Evolutionary conservation across 2,797 vertebrate species (phyloP).

Genomic region (Tolypeutes matacus): DNA sequence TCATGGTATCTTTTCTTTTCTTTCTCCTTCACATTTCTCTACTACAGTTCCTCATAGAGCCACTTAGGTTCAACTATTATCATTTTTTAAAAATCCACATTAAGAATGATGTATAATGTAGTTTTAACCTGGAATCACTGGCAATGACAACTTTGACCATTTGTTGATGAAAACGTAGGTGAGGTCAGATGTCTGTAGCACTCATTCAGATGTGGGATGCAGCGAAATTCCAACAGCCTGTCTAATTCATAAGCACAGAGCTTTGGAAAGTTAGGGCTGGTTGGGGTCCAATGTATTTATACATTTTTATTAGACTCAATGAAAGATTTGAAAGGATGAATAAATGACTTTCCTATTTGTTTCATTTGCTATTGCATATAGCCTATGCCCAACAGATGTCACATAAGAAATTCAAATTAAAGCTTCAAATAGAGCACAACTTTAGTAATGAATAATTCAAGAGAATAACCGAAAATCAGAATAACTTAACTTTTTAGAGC

Average conservation of each 20-base stretch:
- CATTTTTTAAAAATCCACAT: neutral
- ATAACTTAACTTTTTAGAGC: constrained; percentile 83
- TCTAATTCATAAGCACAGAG: constrained; percentile 55
- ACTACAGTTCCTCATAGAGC: neutral
- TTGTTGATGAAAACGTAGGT: neutral
- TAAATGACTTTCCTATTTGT: constrained; percentile 85
- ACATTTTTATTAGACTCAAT: constrained; percentile 85
- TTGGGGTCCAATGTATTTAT: constrained; percentile 66
- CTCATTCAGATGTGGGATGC: neutral
- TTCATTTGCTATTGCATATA: constrained; percentile 85
- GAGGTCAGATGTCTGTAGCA: neutral
- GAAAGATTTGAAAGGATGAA: constrained; percentile 83
- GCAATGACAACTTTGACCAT: neutral
- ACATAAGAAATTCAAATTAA: constrained; percentile 88
- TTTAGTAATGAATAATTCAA: constrained; percentile 88
- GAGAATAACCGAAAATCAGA: constrained; percentile 82
- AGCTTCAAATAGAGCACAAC: constrained; percentile 87
- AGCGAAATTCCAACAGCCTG: neutral
- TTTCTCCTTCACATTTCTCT: constrained; percentile 15
- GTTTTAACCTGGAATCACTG: constrained; percentile 4
- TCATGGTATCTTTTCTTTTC: neutral
- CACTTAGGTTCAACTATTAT: neutral
- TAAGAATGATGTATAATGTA: neutral
- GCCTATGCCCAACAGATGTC: constrained; percentile 86
- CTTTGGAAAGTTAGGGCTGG: constrained; percentile 51